Conservation (phyloP, 2,113 vertebrate genomes). For the Lophius piscatorius region DNA sequence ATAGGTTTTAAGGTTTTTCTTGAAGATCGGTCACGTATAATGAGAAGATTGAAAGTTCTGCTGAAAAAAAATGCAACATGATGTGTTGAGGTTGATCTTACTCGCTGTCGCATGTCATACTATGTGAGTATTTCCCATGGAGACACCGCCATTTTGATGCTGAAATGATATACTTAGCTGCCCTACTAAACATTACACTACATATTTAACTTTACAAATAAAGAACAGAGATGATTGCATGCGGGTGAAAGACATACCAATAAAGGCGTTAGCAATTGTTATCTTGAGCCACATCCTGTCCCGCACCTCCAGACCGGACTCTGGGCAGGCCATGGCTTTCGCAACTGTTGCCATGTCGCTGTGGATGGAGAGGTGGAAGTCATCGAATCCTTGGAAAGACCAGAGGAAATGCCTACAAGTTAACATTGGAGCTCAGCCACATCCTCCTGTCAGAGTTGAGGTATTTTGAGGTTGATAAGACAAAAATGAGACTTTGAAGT, state of each 20-base stretch:
- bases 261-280: conserved; percentile 81
- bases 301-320: conserved; percentile 95
- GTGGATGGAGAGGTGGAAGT: conserved; percentile 99
- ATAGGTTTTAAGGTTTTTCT: no score
- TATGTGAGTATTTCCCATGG: no score
- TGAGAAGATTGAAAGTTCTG: no score
- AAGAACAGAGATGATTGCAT: background rate
- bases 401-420: conserved; percentile 9
- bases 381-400: conserved; percentile 88
- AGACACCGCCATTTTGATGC: no score
- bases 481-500: background rate
- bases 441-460: background rate
- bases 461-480: background rate
- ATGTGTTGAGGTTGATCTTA: no score
- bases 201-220: background rate
- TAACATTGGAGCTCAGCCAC: background rate
- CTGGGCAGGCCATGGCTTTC: conserved; percentile 97
- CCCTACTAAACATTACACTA: no score
- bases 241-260: conserved; percentile 62
- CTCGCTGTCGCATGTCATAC: no score
- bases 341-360: conserved; percentile 97
- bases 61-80: no score
- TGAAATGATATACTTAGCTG: no score
- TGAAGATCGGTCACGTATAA: no score
- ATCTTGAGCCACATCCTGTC: conserved; percentile 90